These are phyloP conservation scores for Athetis lepigone DNA, from an alignment of 2,888 invertebrate species.

Conservation along the genomic window DNA sequence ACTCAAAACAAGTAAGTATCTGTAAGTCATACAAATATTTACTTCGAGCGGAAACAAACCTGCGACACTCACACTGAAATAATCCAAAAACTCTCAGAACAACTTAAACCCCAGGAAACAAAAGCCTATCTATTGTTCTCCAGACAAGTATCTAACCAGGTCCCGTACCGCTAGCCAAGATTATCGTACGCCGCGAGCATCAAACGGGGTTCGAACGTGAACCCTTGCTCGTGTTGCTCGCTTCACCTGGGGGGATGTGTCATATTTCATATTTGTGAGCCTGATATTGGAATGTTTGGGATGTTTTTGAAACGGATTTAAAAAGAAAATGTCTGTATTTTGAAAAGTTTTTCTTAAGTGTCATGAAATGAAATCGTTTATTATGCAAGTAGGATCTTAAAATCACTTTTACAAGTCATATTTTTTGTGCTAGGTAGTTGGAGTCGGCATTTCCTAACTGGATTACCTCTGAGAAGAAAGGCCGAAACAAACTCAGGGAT, in stretches of 20 bases:
- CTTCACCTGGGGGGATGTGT: conserved; percentile 43
- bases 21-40: too few relatives aligned
- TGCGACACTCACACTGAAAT: too few relatives aligned
- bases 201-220: conserved; percentile 52
- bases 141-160: conserved; percentile 22
- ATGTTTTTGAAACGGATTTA: conserved; percentile 13
- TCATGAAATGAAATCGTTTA: too few relatives aligned
- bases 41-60: too few relatives aligned
- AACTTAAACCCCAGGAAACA: conserved; percentile 23
- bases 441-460: too few relatives aligned
- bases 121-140: conserved; percentile 26
- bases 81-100: background rate
- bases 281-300: conserved; percentile 1
- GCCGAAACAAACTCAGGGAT: too few relatives aligned
- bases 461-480: too few relatives aligned
- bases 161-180: conserved; percentile 56
- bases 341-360: background rate
- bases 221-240: conserved; percentile 35
- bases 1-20: too few relatives aligned
- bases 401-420: too few relatives aligned
- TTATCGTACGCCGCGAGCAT: conserved; percentile 54
- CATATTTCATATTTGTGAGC: conserved; percentile 37
- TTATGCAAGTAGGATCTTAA: too few relatives aligned
- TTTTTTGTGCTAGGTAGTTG: too few relatives aligned
- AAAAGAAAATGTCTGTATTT: too few relatives aligned